These are phyloP conservation scores for Euproctis similis DNA, from an alignment of 2,888 invertebrate species.

Conservation along the genomic window DNA sequence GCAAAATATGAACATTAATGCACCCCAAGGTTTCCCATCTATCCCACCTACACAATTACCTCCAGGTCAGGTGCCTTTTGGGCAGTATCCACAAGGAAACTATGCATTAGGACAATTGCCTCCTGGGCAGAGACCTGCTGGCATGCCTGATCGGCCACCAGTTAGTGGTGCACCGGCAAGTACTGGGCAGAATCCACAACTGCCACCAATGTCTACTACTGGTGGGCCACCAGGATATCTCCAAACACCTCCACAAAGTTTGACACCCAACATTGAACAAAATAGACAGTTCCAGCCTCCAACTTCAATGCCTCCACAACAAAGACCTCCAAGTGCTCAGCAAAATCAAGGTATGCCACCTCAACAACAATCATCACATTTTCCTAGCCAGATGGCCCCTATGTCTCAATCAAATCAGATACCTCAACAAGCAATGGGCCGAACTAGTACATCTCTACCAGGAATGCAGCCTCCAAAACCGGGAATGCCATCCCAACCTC, in stretches of 20 bases:
- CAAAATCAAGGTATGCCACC: constrained; percentile 28
- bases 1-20: constrained; percentile 62
- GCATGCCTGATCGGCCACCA: constrained; percentile 30
- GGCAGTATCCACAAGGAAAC: constrained; percentile 40
- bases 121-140: constrained; percentile 26
- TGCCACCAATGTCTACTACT: constrained; percentile 35
- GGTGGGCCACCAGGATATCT: constrained; percentile 32
- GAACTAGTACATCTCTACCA: constrained; percentile 35
- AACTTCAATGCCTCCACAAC: constrained; percentile 18
- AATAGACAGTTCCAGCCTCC: constrained; percentile 24
- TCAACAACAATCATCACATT: constrained; percentile 21
- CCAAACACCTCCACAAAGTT: constrained; percentile 29
- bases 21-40: constrained; percentile 43
- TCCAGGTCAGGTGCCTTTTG: constrained; percentile 44
- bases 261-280: constrained; percentile 17
- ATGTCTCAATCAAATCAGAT: constrained; percentile 29
- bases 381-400: constrained; percentile 29
- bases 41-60: constrained; percentile 55
- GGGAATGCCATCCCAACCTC: constrained; percentile 25
- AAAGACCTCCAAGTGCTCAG: constrained; percentile 34
- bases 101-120: constrained; percentile 33
- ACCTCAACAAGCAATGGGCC: constrained; percentile 19
- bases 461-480: constrained; percentile 16
- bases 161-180: constrained; percentile 23
- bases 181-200: constrained; percentile 19